Evolutionary conservation across 1,140 invertebrate species (phyloP), one percentile per base, ranked within the genome.

Genomic region (Saccostrea cuccullata): DNA sequence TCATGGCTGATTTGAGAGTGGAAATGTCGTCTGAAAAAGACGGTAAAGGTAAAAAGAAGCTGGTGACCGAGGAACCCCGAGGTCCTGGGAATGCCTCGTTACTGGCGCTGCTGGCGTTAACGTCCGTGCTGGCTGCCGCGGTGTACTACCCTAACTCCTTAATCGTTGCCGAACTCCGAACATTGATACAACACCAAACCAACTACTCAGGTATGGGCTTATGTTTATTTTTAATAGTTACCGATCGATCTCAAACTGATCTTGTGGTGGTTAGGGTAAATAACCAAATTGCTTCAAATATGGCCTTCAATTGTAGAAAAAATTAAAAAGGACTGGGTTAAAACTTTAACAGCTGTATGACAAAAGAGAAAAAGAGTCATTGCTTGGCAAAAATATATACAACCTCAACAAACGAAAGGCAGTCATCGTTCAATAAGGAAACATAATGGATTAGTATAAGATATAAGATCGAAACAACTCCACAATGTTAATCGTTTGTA

Each of bases 1-100:
- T 55, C 82, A 84, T 84, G 82, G 82, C 47, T 84, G 82, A 84
- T n/a, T 13, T 84, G 55, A 84, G 55, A 56, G 82, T 84, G 26
- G 82, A 84, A 55, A 84, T 84, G 82, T 55, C 82, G 47, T 55
- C 82, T 55, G 82, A 84, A 23, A 84, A 84, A 56, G 82, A 84
- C 23, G 13, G 9, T 13, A 84, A 84, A 36, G 82, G 30, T 20
- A 84, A 9, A 20, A 55, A 47, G 82, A 56, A 84, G 55, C n/a
- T 20, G 11, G 82, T 17, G 9, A 84, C 12, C 47, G 70, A 77
- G 26, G 70, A 77, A 36, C 15, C 70, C 11, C 55, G 4, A 23
- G 17, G 67, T 55, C 55, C 9, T n/a, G 55, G 30, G 17, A 82
- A 13, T 56, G 67, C 47, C n/a, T 26, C 55, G 23, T 23, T 87